phyloP scores from a whole-genome alignment of 2,797 vertebrate genomes.

The Naso thynnoides region DNA sequence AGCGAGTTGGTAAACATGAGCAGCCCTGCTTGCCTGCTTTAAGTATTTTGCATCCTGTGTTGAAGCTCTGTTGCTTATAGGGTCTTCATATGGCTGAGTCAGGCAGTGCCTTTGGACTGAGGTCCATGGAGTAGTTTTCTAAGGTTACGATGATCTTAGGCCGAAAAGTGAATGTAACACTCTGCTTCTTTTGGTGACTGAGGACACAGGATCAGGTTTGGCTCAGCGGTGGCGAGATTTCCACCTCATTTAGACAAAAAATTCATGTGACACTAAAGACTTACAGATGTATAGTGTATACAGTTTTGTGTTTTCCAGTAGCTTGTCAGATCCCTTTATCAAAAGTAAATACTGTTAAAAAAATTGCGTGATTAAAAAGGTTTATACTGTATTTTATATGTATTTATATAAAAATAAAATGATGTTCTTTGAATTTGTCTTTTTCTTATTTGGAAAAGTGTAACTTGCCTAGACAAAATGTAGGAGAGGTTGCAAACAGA shows the following conservation, averaged over 20 bases:
- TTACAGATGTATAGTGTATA: slow-evolving; percentile 23
- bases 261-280: slow-evolving; percentile 9
- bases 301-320: slow-evolving; percentile 5
- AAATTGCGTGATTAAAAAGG: slow-evolving; percentile 58
- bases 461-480: not conserved
- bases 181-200: slow-evolving; percentile 58
- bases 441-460: not conserved
- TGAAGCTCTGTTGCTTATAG: slow-evolving; percentile 35
- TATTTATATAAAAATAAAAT: slow-evolving; percentile 85
- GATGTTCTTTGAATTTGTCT: slow-evolving; percentile 39
- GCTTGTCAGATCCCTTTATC: slow-evolving; percentile 13
- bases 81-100: slow-evolving; percentile 32
- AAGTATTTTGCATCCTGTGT: slow-evolving; percentile 30
- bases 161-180: slow-evolving; percentile 56
- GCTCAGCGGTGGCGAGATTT: slow-evolving; percentile 26
- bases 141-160: slow-evolving; percentile 58
- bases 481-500: not conserved
- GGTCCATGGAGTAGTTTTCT: slow-evolving; percentile 46
- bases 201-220: slow-evolving; percentile 43
- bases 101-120: slow-evolving; percentile 29
- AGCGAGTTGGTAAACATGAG: slow-evolving; percentile 18
- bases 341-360: slow-evolving; percentile 60
- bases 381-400: slow-evolving; percentile 80
- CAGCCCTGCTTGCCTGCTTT: slow-evolving; percentile 21
- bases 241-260: slow-evolving; percentile 21